phyloP scores from a whole-genome alignment of 1,140 invertebrate species.

The Leptinotarsa defecta region DNA sequence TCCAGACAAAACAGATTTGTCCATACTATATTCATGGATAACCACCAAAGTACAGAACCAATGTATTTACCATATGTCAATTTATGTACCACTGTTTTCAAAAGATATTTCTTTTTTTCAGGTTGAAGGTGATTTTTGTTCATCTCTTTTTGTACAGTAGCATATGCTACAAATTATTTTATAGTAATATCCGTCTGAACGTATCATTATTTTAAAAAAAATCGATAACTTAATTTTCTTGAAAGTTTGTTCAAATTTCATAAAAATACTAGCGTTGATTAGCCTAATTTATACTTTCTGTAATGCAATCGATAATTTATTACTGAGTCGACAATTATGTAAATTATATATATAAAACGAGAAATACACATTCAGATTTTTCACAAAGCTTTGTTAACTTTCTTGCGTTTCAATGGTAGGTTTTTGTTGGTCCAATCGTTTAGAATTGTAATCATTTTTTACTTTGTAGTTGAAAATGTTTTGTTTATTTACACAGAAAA shows the following conservation, averaged over 20 bases:
- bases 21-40: too few relatives aligned
- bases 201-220: conserved; percentile 39
- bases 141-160: conserved; percentile 45
- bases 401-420: too few relatives aligned
- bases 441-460: neutral
- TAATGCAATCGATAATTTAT: neutral
- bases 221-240: conserved; percentile 35
- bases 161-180: conserved; percentile 40
- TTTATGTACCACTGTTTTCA: too few relatives aligned
- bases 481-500: neutral
- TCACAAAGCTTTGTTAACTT: too few relatives aligned
- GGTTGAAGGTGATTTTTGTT: conserved; percentile 37
- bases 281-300: conserved; percentile 41
- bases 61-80: too few relatives aligned
- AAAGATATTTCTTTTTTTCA: conserved; percentile 22
- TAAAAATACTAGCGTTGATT: conserved; percentile 38
- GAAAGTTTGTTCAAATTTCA: conserved; percentile 37
- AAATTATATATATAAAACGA: too few relatives aligned
- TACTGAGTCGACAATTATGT: too few relatives aligned
- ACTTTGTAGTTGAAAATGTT: neutral
- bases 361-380: too few relatives aligned
- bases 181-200: conserved; percentile 48
- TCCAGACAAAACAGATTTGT: too few relatives aligned
- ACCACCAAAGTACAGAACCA: too few relatives aligned
- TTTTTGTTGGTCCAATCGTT: neutral